These are phyloP conservation scores for Sarcophaga caerulescens DNA, from an alignment of 2,888 invertebrate genomes.

Conservation along the genomic window DNA sequence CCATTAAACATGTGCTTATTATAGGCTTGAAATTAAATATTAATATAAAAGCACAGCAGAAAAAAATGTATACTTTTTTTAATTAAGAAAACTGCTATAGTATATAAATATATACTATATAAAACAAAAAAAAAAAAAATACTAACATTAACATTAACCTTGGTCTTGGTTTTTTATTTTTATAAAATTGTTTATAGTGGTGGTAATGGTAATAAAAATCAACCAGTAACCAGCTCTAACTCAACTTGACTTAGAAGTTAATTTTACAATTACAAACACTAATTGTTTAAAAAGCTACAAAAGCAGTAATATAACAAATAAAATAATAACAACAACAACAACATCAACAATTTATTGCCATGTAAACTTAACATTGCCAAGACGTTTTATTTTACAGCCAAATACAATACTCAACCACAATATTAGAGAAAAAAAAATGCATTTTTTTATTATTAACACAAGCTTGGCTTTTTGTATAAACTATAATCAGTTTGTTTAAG, in stretches of 20 bases:
- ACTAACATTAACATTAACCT: slow-evolving; percentile 66
- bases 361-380: slow-evolving; percentile 56
- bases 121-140: slow-evolving; percentile 20
- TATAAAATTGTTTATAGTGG: neutral
- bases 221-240: neutral
- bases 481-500: neutral
- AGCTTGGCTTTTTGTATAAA: neutral
- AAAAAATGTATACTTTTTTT: neutral
- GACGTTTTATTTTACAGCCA: slow-evolving; percentile 58
- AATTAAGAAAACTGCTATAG: slow-evolving; percentile 21
- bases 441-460: neutral
- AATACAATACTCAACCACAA: slow-evolving; percentile 10
- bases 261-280: slow-evolving; percentile 53
- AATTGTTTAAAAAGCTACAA: slow-evolving; percentile 7
- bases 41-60: slow-evolving; percentile 1
- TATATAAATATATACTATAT: slow-evolving; percentile 23
- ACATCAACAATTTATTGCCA: neutral
- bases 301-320: slow-evolving; percentile 41
- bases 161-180: slow-evolving; percentile 60
- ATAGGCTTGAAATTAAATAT: slow-evolving; percentile 62
- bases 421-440: slow-evolving; percentile 4
- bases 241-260: slow-evolving; percentile 59
- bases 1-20: slow-evolving; percentile 25
- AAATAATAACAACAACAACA: slow-evolving; percentile 32
- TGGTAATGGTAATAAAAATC: neutral